Base-by-base conservation (phyloP, 2,797 vertebrate species). In the Arremon aurantiirostris region DNA sequence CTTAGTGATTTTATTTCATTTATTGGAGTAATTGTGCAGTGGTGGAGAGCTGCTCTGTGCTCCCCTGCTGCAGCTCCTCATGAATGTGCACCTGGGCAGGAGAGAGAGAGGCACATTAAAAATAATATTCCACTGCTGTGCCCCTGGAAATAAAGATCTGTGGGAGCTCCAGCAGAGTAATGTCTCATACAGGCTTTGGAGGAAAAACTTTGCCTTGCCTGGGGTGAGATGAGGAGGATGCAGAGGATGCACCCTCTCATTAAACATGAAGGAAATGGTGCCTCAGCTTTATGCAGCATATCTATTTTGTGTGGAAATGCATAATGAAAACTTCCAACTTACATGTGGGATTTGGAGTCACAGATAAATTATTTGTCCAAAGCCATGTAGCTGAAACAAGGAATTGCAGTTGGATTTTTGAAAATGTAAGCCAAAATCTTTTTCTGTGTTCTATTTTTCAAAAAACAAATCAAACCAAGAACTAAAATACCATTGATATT, bases 201-300 rank as follows among this genome's bases (percentile, higher is more conserved):
- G 39, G 41, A 73, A 72, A 34, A 86, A 24, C 17, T 72, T 82
- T 2, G 2, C 24, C 34, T 57, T 0, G 0, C 1, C 22, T 39
- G 69, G 9, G 8, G 11, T 63, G 32, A 49, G 46, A 46, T 18
- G 3, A 53, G 21, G n/a, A 89, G n/a, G 35, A 64, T 75, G 14
- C 23, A 46, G 22, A 81, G 22, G 23, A 56, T 42, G 27, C 9
- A 23, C 11, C 12, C 5, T 64, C 6, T 53, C 41, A 30, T 46
- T 42, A 47, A 55, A 49, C 2, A 6, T 34, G 19, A 64, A 50
- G 49, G 27, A 83, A 57, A 10, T 3, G 9, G 5, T 34, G 11
- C 28, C 28, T 70, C 26, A 71, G 28, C 22, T 82, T 82, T 50
- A 12, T 0, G 2, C 6, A 47, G 34, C 3, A 0, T 9, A 24